Base-by-base conservation (phyloP, 1,140 invertebrate species). In the Diorhabda carinulata region DNA sequence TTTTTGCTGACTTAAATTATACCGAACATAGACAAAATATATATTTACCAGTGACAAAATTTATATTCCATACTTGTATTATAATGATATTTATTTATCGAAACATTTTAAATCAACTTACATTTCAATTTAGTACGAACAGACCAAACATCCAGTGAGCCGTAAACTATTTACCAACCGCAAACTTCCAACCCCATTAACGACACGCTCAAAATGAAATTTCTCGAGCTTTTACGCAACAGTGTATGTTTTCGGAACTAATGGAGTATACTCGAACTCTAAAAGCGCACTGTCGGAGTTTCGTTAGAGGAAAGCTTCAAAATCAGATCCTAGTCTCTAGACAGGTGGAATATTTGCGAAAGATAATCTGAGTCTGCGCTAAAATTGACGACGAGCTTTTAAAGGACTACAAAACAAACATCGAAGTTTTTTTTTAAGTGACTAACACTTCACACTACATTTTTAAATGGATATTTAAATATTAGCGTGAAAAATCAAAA, bases 211-310 rank as follows among this genome's bases (percentile, higher is more conserved):
- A 25, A 25, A 25, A 25, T 25, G 25, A 25, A 25, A 25, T 25
- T 25, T 25, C 25, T 25, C 25, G 25, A 25, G 25, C 25, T 25
- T 25, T 25, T 25, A 25, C 25, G 25, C 25, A 25, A 25, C 25
- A 25, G 25, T 25, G 25, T 25, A 25, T 25, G 25, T 25, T 25
- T 25, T 25, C 25, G 25, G 25, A 25, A 25, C 25, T 25, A 25
- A 25, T 25, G 25, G 25, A 25, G 47, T n/a, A 8, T 52, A 8
- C n/a, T n/a, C 47, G 47, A 52, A 52, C 6, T 52, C 47, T n/a
- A 52, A 52, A 52, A 52, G 47, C 47, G 47, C 47, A 52, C 47
- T 52, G 47, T 52, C 47, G 47, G 47, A 52, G 47, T 52, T 52
- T n/a, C 47, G 47, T 8, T 52, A 52, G 47, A 52, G 47, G 25